A percentile compares a stretch with the other conserved stretches of the same genome.
Conservation (phyloP, 2,113 vertebrate species). For the Oceanodroma tethys region DNA sequence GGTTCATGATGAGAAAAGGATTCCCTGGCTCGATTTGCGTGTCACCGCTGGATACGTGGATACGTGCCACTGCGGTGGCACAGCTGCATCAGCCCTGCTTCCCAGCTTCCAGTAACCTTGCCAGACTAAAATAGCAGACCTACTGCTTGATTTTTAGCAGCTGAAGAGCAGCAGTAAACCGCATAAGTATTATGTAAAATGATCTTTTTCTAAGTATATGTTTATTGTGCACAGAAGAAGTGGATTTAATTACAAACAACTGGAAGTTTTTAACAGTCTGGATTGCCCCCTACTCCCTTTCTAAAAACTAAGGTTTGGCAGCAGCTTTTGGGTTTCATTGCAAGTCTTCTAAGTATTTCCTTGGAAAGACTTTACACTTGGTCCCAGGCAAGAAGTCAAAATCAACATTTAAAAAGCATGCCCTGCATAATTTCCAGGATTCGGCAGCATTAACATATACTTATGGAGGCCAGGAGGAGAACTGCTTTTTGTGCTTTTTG, state of each 20-base stretch:
- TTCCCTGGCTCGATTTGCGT: neutral
- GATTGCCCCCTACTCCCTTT: constrained; percentile 36
- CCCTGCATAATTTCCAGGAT: constrained; percentile 60
- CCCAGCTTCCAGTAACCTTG: constrained; percentile 40
- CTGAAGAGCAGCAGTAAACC: constrained; percentile 42
- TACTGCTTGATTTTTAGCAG: constrained; percentile 22
- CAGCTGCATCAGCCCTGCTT: neutral
- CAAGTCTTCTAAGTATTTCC: constrained; percentile 73
- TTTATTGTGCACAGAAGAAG: constrained; percentile 48
- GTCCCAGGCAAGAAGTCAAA: constrained; percentile 73
- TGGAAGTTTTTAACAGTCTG: constrained; percentile 54
- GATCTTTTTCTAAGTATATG: constrained; percentile 54
- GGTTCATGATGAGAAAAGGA: constrained; percentile 8
- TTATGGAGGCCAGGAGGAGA: constrained; percentile 20
- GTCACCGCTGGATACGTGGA: neutral
- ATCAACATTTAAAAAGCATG: constrained; percentile 63
- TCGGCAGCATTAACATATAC: constrained; percentile 32
- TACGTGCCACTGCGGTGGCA: neutral
- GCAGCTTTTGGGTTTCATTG: constrained; percentile 48
- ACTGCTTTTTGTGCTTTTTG: constrained; percentile 46
- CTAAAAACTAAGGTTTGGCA: constrained; percentile 53
- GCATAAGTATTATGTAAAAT: constrained; percentile 48
- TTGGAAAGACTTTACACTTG: constrained; percentile 71
- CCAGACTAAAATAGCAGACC: constrained; percentile 6
- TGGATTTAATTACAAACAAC: constrained; percentile 60